Base-by-base conservation (phyloP, 1,140 invertebrate genomes). In the Idris sp. region DNA sequence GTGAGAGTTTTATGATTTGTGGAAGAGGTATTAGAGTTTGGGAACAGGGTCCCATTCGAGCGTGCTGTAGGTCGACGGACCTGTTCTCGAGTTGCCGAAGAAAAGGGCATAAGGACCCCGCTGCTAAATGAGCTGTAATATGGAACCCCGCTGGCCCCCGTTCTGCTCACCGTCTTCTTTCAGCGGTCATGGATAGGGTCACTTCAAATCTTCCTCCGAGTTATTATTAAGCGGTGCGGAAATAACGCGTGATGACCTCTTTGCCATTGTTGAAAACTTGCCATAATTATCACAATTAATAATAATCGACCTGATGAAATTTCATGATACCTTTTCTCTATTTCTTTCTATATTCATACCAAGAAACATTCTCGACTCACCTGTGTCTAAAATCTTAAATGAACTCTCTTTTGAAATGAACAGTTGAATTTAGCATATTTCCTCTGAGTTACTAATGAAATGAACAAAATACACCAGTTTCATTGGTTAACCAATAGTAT, bases 121-220 rank as follows among this genome's bases (percentile, higher is more conserved):
- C 85, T 87, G 84, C 84, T 86, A 86, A 87, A 87, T 86, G 84
- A 87, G 84, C 85, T 85, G 84, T 87, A 87, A 87, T 87, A 84
- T 69, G 83, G 83, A 85, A 82, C 83, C 85, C 85, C 79, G 84
- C 85, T 86, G 85, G 67, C 81, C 74, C 79, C 74, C 46, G 67
- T 53, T 75, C 59, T 61, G 14, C 76, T 75, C 73, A 69, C 64
- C 65, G 73, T 65, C 65, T 65, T 53, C 25, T 36, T 59, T 10
- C 65, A 7, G 53, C 59, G 59, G 59, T 75, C 65, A 65, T 75
- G 56, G n/a, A 75, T 69, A 75, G 64, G 64, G 58, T 75, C 72
- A 74, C 64, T 59, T 69, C 58, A 31, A 58, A 74, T 64, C 64
- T 59, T 36, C 36, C 51, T 62, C 16, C 22, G 43, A 41, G 62